phyloP scores from a whole-genome alignment of 2,888 invertebrate species.

The Frankliniella intonsa region DNA sequence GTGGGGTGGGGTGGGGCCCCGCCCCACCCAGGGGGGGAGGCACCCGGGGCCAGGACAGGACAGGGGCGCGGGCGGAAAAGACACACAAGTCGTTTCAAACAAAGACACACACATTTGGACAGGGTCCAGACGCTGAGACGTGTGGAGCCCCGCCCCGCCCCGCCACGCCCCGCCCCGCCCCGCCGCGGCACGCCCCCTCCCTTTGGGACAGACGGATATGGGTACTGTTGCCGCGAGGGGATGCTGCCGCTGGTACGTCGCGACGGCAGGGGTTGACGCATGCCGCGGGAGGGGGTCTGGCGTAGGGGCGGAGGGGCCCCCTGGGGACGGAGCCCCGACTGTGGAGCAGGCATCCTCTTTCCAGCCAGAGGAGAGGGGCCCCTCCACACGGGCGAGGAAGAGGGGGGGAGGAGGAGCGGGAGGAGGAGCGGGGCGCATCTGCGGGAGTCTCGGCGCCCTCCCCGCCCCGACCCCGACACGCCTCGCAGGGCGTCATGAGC shows the following conservation, averaged over 20 bases:
- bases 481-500: no score
- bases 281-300: background rate
- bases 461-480: no score
- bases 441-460: no score
- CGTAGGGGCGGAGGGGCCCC: background rate
- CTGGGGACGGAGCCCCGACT: background rate
- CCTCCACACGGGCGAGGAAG: no score
- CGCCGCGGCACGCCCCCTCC: background rate
- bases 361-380: no score
- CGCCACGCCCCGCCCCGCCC: background rate
- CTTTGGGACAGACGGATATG: no score
- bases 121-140: background rate
- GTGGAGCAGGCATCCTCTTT: background rate
- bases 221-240: no score
- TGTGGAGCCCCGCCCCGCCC: background rate
- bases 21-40: background rate
- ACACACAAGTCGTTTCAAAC: background rate
- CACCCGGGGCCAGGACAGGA: background rate
- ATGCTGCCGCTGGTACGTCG: no score
- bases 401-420: no score
- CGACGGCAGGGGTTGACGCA: background rate
- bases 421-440: no score
- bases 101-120: conserved; percentile 5
- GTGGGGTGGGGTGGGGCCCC: background rate
- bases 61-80: background rate